Conservation (phyloP, 2,888 invertebrate genomes). For the Aspidiotus rigidus region DNA sequence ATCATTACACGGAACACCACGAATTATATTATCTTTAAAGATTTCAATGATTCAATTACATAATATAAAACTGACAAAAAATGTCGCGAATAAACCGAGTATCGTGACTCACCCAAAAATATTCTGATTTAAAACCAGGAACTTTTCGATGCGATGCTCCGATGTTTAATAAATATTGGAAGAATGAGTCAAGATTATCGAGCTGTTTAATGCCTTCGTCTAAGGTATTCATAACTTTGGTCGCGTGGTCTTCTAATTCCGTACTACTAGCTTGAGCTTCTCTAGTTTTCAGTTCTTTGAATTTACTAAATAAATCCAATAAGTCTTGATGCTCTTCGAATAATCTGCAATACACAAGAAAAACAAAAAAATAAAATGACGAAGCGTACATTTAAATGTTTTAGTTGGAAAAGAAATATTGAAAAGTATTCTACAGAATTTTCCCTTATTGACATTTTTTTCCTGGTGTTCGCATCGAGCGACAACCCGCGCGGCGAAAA, state of each 20-base stretch:
- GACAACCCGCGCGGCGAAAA: too few relatives aligned
- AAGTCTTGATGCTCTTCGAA: constrained; percentile 78
- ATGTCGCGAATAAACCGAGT: not conserved
- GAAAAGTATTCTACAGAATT: too few relatives aligned
- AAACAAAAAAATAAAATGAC: not conserved
- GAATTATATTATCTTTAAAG: too few relatives aligned
- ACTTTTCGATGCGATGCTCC: constrained; percentile 75
- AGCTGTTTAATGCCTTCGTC: constrained; percentile 81
- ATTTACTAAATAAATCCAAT: constrained; percentile 68
- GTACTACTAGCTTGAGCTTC: constrained; percentile 72
- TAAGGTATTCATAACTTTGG: constrained; percentile 77
- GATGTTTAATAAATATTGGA: constrained; percentile 69
- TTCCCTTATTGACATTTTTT: too few relatives aligned
- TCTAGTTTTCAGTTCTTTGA: constrained; percentile 65
- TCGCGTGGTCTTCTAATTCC: constrained; percentile 77
- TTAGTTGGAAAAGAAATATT: too few relatives aligned
- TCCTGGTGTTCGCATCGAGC: too few relatives aligned
- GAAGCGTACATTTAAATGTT: too few relatives aligned
- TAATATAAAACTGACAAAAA: not conserved
- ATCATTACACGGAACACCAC: too few relatives aligned
- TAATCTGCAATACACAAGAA: constrained; percentile 52
- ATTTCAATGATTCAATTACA: not conserved
- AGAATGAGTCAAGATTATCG: constrained; percentile 75
- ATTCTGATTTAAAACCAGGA: constrained; percentile 74
- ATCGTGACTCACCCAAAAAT: constrained; percentile 69